phyloP scores from a whole-genome alignment of 30 jellyfish, hydroid and myxozoan species.

The Calvadosia cruxmelitensis region DNA sequence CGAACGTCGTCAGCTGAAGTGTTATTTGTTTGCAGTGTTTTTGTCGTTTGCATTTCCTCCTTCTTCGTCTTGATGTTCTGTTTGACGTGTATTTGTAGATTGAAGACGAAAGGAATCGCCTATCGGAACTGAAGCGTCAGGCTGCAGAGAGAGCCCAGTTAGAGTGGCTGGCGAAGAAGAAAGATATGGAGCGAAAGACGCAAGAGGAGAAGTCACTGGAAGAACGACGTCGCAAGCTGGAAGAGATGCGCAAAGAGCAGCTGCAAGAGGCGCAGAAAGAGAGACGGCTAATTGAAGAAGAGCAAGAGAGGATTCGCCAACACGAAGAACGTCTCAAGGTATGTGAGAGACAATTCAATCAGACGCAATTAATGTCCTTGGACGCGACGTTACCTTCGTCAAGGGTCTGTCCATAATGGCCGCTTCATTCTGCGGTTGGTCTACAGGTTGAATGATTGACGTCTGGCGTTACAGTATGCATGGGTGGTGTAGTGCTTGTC shows the following conservation, averaged over 20 bases:
- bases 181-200: conserved; percentile 54
- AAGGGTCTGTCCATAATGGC: too few species aligned
- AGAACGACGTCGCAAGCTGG: conserved; percentile 45
- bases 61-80: too few species aligned
- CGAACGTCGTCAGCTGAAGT: too few species aligned
- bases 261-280: conserved; percentile 50
- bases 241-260: conserved; percentile 62
- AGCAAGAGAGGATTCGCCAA: conserved; percentile 64
- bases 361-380: too few species aligned
- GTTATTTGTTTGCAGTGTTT: too few species aligned
- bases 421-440: neutral
- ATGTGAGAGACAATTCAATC: neutral
- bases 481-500: too few species aligned
- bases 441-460: too few species aligned
- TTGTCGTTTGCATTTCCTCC: too few species aligned
- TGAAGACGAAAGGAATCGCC: conserved; percentile 73
- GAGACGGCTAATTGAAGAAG: conserved; percentile 39
- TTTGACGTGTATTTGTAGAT: too few species aligned
- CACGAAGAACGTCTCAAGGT: conserved; percentile 82
- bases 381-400: too few species aligned
- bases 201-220: conserved; percentile 74
- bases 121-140: conserved; percentile 52
- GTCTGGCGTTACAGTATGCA: too few species aligned
- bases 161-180: conserved; percentile 92
- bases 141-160: conserved; percentile 93